Percentiles rank a stretch among this genome's conserved stretches.
phyloP scores from a whole-genome alignment of 2,888 invertebrate species.

The Melikaiella ostensackeni region DNA sequence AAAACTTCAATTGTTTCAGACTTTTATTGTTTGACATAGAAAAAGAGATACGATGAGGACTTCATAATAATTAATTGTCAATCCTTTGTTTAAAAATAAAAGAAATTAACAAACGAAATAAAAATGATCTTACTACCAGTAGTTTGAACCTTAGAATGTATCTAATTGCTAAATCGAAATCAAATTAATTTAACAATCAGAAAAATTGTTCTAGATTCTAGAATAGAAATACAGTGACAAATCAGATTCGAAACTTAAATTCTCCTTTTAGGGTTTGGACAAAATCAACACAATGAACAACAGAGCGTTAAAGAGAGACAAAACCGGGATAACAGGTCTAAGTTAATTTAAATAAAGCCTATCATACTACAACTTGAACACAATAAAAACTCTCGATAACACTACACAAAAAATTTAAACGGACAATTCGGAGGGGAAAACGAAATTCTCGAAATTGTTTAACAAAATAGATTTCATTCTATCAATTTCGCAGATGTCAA shows the following conservation, averaged over 20 bases:
- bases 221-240: conserved; percentile 15
- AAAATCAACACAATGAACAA: conserved; percentile 27
- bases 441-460: conserved; percentile 45
- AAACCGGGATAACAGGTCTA: conserved; percentile 39
- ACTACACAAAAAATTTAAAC: conserved; percentile 63
- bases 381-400: conserved; percentile 55
- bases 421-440: conserved; percentile 63
- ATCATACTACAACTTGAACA: conserved; percentile 56
- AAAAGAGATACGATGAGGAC: not conserved
- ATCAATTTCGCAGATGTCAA: conserved; percentile 2
- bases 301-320: conserved; percentile 16
- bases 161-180: not conserved
- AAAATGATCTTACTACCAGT: conserved; percentile 6
- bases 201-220: conserved; percentile 3
- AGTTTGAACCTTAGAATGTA: not conserved
- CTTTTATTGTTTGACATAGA: not conserved
- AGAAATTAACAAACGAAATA: not conserved
- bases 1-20: conserved; percentile 2
- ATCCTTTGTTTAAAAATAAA: not conserved
- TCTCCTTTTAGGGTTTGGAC: not conserved
- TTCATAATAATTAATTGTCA: not conserved
- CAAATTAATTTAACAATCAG: conserved; percentile 3
- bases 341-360: conserved; percentile 53
- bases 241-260: conserved; percentile 23
- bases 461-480: not conserved